These are phyloP conservation scores for Caenorhabditis inopinata DNA, from an alignment of 1,140 invertebrate species.

Conservation along the genomic window DNA sequence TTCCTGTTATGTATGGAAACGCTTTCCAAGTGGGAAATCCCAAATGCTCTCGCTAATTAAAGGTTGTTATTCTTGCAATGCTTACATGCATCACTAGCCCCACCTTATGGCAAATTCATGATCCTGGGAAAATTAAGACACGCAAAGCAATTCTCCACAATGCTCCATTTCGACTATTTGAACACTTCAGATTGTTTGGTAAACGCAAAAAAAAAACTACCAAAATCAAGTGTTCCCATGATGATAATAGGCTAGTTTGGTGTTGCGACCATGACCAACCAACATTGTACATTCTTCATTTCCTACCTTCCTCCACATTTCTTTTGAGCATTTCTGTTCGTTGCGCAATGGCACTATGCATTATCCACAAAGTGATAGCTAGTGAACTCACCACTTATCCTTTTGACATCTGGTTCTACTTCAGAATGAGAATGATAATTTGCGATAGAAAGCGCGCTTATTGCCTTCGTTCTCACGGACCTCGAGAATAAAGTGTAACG, in stretches of 20 bases:
- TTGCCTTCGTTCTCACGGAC: not conserved
- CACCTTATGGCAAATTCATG: not conserved
- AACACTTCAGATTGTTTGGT: not conserved
- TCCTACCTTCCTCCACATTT: not conserved
- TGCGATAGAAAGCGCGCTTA: not conserved
- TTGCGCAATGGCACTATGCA: slow-evolving; percentile 12
- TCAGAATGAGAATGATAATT: slow-evolving; percentile 7
- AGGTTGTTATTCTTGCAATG: not conserved
- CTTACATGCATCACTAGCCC: not conserved
- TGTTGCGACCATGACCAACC: not conserved
- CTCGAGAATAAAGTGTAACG: not conserved
- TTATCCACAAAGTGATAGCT: slow-evolving; percentile 27
- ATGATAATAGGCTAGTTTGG: not conserved
- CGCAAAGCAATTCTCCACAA: not conserved
- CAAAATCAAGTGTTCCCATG: not conserved
- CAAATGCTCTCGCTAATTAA: too few species aligned
- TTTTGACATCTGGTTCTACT: slow-evolving; percentile 28
- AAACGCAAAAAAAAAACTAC: not conserved
- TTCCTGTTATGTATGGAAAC: not conserved
- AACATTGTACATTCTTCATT: not conserved
- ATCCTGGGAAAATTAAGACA: not conserved
- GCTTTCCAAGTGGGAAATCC: not conserved
- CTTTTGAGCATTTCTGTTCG: slow-evolving; percentile 12
- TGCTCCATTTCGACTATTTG: too few species aligned
- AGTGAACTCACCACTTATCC: slow-evolving; percentile 30